Evolutionary conservation across 2,113 vertebrate genomes (phyloP), one percentile per base, ranked within the genome.

Genomic region (Leptobrachium ailaonicum): DNA sequence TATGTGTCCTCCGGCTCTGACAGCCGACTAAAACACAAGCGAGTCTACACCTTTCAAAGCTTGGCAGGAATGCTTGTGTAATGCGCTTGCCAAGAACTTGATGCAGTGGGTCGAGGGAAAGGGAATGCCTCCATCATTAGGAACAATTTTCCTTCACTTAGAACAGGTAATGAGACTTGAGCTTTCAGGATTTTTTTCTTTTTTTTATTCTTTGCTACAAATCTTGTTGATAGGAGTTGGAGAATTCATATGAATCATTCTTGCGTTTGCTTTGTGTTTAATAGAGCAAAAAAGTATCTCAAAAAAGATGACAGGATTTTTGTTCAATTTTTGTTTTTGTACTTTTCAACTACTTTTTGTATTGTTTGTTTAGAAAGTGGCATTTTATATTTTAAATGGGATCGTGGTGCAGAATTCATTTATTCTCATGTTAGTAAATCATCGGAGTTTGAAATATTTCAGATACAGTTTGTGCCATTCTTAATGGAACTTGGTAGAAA

Each of bases 81-180:
- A 53, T 6, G 7, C 32, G 6, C 0, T 42, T 66, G 77, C 77
- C 69, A 72, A 66, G 43, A 47, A n/a, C 77, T n/a, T 6, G 44
- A 50, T 9, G 32, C 44, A 70, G 77, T 64, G 44, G 58, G 12
- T 64, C 12, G 76, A 64, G 58, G 20, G 62, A 14, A 63, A 64
- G 58, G 56, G 12, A 64, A 71, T 6, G 68, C 42, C 76, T 79
- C 56, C 40, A 14, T 79, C 58, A 79, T 79, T 79, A 79, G 43
- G 20, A 71, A 64, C 68, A 79, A 50, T 71, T 71, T 41, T 63
- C 32, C 70, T 78, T 79, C 60, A 45, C 32, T 71, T 53, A 71
- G 47, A 64, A 62, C 54, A 71, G 67, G 20, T 71, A 71, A 79
- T 63, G 68, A 71, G 56, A 10, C 44, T 43, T 50, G 6, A 42